Conservation (phyloP, 2,113 vertebrate species). For the Colaptes auratus region DNA sequence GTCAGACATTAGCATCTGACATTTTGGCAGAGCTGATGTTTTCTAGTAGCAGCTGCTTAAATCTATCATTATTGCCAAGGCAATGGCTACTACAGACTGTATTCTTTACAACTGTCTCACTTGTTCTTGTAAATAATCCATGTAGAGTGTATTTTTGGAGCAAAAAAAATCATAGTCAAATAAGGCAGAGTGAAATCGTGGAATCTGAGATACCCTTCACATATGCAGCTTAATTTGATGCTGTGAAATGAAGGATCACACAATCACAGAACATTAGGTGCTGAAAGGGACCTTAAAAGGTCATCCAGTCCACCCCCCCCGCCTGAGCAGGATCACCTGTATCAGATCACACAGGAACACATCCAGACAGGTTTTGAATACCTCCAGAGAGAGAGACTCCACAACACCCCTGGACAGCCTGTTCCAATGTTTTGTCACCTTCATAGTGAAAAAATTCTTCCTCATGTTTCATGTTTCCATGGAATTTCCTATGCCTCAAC, state of each 20-base stretch:
- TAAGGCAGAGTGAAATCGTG: neutral
- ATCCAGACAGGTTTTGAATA: no score
- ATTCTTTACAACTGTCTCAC: neutral
- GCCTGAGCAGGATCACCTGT: no score
- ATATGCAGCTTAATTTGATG: neutral
- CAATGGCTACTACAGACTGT: neutral
- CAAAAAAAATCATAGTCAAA: neutral
- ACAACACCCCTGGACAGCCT: no score
- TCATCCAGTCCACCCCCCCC: no score
- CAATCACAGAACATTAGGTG: no score
- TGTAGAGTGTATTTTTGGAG: neutral
- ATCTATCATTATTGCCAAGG: neutral
- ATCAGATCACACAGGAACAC: no score
- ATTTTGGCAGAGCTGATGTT: slow-evolving; percentile 44
- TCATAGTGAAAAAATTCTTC: no score
- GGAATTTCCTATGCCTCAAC: no score
- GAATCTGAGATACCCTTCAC: neutral
- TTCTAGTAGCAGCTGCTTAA: slow-evolving; percentile 45
- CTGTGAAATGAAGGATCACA: neutral
- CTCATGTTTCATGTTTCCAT: no score
- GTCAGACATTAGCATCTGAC: slow-evolving; percentile 21
- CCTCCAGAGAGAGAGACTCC: no score
- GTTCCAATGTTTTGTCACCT: no score
- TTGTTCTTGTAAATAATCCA: neutral
- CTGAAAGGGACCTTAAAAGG: no score